A percentile compares a stretch with the other conserved stretches of the same genome.
These are phyloP conservation scores for Rhagophthalmus giganteus DNA, from an alignment of 2,888 invertebrate genomes.

Conservation along the genomic window DNA sequence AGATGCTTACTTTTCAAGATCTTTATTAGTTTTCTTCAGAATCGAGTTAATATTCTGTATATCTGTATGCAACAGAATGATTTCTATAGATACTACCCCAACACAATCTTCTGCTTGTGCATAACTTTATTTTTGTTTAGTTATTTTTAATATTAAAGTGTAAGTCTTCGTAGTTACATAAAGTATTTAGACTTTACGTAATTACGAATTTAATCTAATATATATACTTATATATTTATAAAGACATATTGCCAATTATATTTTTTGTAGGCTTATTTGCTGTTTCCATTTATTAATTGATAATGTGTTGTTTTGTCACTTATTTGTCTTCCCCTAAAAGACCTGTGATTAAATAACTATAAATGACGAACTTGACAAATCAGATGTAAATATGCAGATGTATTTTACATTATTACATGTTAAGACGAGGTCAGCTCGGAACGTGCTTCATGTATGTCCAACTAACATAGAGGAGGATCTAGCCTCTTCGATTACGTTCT, in stretches of 20 bases:
- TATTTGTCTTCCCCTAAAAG: conserved; percentile 42
- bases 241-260: conserved; percentile 8
- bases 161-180: conserved; percentile 1
- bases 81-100: conserved; percentile 1
- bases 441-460: conserved; percentile 30
- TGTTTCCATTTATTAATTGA: conserved; percentile 34
- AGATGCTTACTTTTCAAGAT: conserved; percentile 37
- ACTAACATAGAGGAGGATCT: conserved; percentile 44
- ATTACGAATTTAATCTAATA: conserved; percentile 2
- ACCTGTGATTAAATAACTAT: conserved; percentile 46
- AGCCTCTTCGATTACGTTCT: conserved; percentile 46
- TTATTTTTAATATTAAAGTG: conserved; percentile 1
- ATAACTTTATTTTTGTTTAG: conserved; percentile 2
- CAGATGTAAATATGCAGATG: conserved; percentile 19
- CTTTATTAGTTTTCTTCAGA: conserved; percentile 19
- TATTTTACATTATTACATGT: conserved; percentile 19
- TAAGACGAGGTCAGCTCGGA: conserved; percentile 47
- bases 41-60: conserved; percentile 19
- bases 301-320: conserved; percentile 37
- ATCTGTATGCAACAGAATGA: conserved; percentile 18
- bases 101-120: not conserved
- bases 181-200: conserved; percentile 8
- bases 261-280: conserved; percentile 28
- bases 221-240: conserved; percentile 5
- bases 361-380: conserved; percentile 24